Conservation (phyloP, 2,113 vertebrate species). For the Mionectes macconnelli region DNA sequence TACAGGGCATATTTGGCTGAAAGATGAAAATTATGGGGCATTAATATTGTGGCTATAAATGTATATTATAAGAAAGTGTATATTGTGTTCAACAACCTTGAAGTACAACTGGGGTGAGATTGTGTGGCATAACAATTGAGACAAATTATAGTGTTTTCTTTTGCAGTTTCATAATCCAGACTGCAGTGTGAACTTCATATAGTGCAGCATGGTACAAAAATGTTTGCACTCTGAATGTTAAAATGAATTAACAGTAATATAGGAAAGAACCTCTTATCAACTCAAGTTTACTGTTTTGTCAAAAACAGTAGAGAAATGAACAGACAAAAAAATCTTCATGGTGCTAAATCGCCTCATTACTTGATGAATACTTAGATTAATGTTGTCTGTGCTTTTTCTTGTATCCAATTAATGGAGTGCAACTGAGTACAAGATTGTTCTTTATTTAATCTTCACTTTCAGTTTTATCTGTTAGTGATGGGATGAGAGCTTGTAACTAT, state of each 20-base stretch:
- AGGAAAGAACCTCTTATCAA: neutral
- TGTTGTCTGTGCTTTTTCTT: conserved; percentile 15
- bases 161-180: conserved; percentile 7
- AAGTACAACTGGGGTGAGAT: neutral
- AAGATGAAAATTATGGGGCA: conserved; percentile 14
- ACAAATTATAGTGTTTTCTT: conserved; percentile 32
- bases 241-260: neutral
- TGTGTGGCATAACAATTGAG: neutral
- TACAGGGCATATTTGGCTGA: neutral
- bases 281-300: neutral
- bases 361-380: conserved; percentile 8
- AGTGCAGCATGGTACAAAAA: neutral
- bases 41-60: neutral
- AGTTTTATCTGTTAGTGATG: neutral
- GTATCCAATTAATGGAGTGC: neutral
- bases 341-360: conserved; percentile 9
- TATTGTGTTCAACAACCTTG: neutral
- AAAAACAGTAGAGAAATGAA: neutral
- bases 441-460: neutral
- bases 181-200: neutral
- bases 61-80: neutral
- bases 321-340: neutral
- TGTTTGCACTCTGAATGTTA: neutral
- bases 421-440: neutral
- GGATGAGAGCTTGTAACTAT: neutral